Evolutionary conservation across 1,140 invertebrate species (phyloP), one percentile per base, ranked within the genome.

Genomic region (Steinernema feltiae): DNA sequence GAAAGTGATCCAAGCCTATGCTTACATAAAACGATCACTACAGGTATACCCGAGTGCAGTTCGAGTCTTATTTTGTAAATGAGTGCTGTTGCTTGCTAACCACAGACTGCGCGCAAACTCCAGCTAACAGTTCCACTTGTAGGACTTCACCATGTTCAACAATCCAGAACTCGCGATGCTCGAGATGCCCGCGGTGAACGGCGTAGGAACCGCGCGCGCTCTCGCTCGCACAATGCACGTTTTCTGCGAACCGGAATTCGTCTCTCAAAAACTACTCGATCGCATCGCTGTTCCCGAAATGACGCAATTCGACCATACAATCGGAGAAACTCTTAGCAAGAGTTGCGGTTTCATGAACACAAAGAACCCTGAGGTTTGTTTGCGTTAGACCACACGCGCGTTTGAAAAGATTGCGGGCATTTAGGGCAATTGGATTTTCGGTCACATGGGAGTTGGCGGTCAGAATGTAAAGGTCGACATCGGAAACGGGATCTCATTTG

Each of bases 381-480:
- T 3, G 53, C 53, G 24, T n/a, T 12, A 17, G 69, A 21, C 1
- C 21, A 3, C 17, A 75, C 29, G 29, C 48, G 18, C 17, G 76
- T 75, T 30, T 18, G 2, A 27, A 7, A 29, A 12, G 31, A 46
- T 18, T 75, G n/a, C n/a, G n/a, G n/a, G n/a, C n/a, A 73, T 75
- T 21, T 31, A 76, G 21, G 18, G 69, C 48, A 72, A 79, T 1
- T 79, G 78, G 78, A 73, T 75, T 46, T 74, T 79, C 76, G 78
- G 78, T 70, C 78, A 79, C 41, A 63, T 77, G 29, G 78, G 78
- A 17, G 46, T 79, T 24, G 78, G 78, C 12, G 78, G 78, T 30
- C 78, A 79, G 69, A 79, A 80, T 41, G 31, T 79, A n/a, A 70
- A 75, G 35, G 69, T 41, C 69, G 78, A 79, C 72, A 21, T 35